Evolutionary conservation across 2,113 vertebrate genomes (phyloP).

Genomic region (Plotosus lineatus): DNA sequence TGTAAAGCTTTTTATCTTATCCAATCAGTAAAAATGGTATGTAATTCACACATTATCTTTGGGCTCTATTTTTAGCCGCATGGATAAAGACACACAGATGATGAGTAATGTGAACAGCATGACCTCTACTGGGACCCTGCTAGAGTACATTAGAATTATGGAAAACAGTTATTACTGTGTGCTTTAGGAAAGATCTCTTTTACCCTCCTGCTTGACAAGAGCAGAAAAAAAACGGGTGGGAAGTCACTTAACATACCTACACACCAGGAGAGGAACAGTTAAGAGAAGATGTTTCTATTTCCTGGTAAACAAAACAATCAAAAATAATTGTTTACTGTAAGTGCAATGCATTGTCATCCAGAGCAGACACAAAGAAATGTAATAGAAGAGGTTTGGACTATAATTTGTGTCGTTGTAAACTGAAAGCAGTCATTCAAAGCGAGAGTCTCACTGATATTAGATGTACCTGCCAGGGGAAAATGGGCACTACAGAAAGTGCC

Average conservation of each 20-base stretch:
- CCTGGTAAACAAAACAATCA: slow-evolving; percentile 6
- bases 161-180: background rate
- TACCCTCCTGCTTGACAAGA: no score
- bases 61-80: background rate
- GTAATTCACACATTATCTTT: background rate
- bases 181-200: background rate
- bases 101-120: background rate
- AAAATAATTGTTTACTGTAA: background rate
- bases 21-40: background rate
- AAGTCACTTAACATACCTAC: background rate
- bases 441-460: background rate
- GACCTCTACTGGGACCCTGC: background rate
- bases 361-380: background rate
- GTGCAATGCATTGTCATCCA: background rate
- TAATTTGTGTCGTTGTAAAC: background rate
- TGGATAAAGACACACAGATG: background rate
- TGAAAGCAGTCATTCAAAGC: background rate
- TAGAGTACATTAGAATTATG: background rate
- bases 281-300: background rate
- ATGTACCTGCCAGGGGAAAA: slow-evolving; percentile 28
- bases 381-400: background rate
- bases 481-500: slow-evolving; percentile 23
- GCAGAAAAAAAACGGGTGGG: background rate
- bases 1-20: no score
- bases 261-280: background rate